Base-by-base conservation (phyloP, 1,140 invertebrate species). In the Aricia agestis region DNA sequence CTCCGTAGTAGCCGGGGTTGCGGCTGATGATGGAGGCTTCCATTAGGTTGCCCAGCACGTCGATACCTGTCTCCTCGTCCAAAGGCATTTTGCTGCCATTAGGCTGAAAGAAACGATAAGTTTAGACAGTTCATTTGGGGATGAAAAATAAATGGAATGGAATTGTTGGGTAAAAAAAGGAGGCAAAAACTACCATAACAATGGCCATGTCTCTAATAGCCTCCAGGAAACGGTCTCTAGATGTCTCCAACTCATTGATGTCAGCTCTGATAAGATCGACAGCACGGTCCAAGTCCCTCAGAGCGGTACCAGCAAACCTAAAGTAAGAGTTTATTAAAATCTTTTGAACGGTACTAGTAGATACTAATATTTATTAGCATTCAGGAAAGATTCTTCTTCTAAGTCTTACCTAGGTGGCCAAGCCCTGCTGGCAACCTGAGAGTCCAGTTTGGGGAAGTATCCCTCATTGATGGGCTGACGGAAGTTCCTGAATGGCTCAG, bases 31-130 rank as follows among this genome's bases (percentile, higher is more conserved):
- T 94, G 13, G 94, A 95, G 0, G 94, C 92, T 85, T 97, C 97
- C 74, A 97, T 92, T 71, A 97, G 93, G 80, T 97, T 96, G 7
- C 96, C 96, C 2, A 98, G 87, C 36, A 95, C 92, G 76, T 98
- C 95, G 68, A 97, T 97, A 9, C 96, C 97, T 0, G 92, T 93
- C 2, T 90, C 85, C 78, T 96, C 95, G 61, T 93, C 94, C 25
- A 97, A 78, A 0, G 82, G 78, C 9, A 95, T 81, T 1, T 86
- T 87, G 9, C 93, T 85, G 2, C 93, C 94, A 18, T 91, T 91
- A 7, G 85, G 78, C 85, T 92, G 79, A 5, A 61, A 32, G 66
- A 74, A 61, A 45, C 25, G 1, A 7, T 61, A 31, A 17, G 11
- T 52, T 66, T 19, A 19, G 2, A 18, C 18, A 68, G 13, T 1